Evolutionary conservation across 1,140 invertebrate genomes (phyloP), one percentile per base, ranked within the genome.

Genomic region (Carcinoscorpius rotundicauda): DNA sequence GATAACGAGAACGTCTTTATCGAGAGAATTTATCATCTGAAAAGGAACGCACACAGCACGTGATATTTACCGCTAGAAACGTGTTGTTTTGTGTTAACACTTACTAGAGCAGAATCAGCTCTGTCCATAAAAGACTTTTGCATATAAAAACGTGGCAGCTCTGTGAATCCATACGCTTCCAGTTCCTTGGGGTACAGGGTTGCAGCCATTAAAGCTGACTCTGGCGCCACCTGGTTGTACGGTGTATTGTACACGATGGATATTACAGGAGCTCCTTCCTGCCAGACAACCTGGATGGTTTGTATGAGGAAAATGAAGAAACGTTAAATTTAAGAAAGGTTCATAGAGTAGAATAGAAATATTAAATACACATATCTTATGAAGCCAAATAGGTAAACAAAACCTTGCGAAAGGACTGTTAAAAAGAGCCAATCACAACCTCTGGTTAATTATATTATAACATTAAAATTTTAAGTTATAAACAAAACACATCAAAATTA

Each of bases 211-310:
- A 83, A 70, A 0, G 84, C 65, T 5, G 77, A 69, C 4, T 80
- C 75, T 3, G 77, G 70, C 52, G 76, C 75, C 5, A 84, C 72
- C 77, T 82, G 69, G 58, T 50, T 81, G 67, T 81, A 80, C 50
- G 84, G 82, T 62, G 85, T 82, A 69, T 86, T 80, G 69, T 86
- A 82, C 6, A 87, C 75, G 62, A 89, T 80, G 69, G 84, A 86
- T 60, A 81, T 80, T 60, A 86, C 85, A 0, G 86, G 86, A 51
- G 82, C 81, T 59, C 79, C 80, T 66, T 79, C 80, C 49, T 86
- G 82, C 79, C 80, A 81, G n/a, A 81, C 65, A 5, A 82, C 66
- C 67, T 71, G 53, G n/a, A 55, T 8, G 53, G 53, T 55, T 6
- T 6, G 53, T 6, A n/a, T 55, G 1, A 6, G 53, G 53, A n/a